These are phyloP conservation scores for Toxostoma redivivum DNA, from an alignment of 2,113 vertebrate species.

Conservation along the genomic window DNA sequence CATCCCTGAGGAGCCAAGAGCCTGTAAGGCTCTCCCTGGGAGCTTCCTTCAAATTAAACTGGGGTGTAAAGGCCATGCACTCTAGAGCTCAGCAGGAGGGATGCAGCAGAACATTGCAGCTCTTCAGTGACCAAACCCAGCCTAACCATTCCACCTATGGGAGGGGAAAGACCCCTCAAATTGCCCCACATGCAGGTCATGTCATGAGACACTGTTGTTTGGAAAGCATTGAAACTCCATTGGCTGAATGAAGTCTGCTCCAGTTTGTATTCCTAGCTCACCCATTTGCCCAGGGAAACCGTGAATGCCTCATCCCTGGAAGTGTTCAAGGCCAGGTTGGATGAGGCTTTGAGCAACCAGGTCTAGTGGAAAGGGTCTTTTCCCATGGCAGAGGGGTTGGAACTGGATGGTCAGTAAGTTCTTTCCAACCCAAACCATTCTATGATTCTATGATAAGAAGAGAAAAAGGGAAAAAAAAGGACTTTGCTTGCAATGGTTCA, in stretches of 20 bases:
- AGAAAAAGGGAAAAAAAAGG: background rate
- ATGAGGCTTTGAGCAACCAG: background rate
- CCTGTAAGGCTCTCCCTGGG: background rate
- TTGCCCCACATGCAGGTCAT: background rate
- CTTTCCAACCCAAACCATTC: background rate
- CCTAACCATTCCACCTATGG: background rate
- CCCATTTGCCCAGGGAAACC: background rate
- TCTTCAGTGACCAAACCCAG: background rate
- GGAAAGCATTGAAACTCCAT: background rate
- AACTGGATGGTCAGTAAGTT: background rate
- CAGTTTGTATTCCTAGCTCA: background rate
- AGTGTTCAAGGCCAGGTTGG: background rate
- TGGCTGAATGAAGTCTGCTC: background rate
- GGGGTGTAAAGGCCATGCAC: background rate
- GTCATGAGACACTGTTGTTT: background rate
- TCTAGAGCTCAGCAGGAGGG: background rate
- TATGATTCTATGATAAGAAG: background rate
- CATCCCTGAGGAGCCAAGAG: background rate
- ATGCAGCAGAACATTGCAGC: background rate
- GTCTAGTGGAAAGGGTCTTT: background rate
- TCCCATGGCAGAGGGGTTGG: background rate
- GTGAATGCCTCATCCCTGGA: background rate
- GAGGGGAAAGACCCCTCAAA: background rate
- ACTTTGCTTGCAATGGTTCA: background rate
- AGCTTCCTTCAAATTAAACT: background rate